Evolutionary conservation across 2,888 invertebrate genomes (phyloP).

Genomic region (Zhuqinia jingwanae): DNA sequence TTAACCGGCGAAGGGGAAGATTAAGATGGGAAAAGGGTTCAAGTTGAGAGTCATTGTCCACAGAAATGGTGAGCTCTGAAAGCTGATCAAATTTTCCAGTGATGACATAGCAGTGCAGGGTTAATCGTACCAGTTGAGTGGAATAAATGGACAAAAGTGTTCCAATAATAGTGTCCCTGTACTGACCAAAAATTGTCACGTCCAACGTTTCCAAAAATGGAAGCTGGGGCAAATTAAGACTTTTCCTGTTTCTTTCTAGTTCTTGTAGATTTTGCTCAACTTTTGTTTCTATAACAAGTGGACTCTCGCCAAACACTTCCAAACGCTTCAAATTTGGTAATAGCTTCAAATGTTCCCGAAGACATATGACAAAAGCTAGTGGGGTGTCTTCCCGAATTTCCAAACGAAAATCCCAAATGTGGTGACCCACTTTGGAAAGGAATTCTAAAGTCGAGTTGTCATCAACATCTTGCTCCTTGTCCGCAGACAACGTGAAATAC

Average conservation of each 20-base stretch:
- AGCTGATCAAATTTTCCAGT: neutral
- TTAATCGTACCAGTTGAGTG: neutral
- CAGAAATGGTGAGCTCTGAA: neutral
- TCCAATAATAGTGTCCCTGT: neutral
- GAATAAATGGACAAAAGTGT: neutral
- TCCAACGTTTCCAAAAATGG: neutral
- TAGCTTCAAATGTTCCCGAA: neutral
- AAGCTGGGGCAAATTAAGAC: neutral
- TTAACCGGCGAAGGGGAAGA: neutral
- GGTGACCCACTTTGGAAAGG: neutral
- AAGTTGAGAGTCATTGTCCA: neutral
- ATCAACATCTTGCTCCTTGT: neutral
- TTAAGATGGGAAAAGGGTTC: neutral
- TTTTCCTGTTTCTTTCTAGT: neutral
- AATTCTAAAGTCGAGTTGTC: neutral
- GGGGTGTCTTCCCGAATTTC: slow-evolving; percentile 1
- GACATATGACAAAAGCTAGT: neutral
- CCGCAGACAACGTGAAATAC: neutral
- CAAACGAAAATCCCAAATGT: slow-evolving; percentile 35
- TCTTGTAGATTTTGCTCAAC: neutral
- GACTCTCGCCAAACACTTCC: neutral
- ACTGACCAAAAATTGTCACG: neutral
- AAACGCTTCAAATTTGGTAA: slow-evolving; percentile 7
- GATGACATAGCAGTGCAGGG: neutral
- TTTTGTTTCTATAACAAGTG: neutral